Evolutionary conservation across 2,113 vertebrate genomes (phyloP).

Genomic region (Tichodroma muraria): DNA sequence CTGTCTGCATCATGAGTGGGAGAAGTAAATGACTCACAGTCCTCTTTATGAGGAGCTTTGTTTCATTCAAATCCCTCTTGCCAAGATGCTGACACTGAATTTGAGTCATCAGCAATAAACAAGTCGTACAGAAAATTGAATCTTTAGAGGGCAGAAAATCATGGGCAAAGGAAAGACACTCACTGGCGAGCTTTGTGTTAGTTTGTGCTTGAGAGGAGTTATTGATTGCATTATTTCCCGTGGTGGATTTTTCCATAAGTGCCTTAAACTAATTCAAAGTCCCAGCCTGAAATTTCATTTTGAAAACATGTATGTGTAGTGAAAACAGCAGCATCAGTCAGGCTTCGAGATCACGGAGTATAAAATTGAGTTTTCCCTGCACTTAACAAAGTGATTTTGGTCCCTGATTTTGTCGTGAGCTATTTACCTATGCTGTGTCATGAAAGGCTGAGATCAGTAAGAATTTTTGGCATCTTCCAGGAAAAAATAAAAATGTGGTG

Average conservation of each 20-base stretch:
- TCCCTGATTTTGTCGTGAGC: neutral
- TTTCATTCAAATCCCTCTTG: conserved; percentile 68
- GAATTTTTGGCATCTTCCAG: neutral
- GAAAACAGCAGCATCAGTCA: neutral
- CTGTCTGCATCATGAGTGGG: conserved; percentile 64
- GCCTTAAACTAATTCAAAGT: conserved; percentile 5
- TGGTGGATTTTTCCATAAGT: neutral
- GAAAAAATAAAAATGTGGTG: neutral
- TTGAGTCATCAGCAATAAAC: conserved; percentile 70
- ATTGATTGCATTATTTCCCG: neutral
- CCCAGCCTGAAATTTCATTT: neutral
- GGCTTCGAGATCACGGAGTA: neutral
- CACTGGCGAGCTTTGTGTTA: neutral
- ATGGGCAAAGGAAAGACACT: conserved; percentile 1
- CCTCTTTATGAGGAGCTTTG: conserved; percentile 63
- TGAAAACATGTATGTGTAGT: neutral
- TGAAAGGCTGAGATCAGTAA: neutral
- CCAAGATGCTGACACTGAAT: conserved; percentile 67
- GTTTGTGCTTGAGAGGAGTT: neutral
- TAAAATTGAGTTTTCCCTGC: neutral
- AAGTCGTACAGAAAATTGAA: conserved; percentile 57
- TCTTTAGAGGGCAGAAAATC: conserved; percentile 57
- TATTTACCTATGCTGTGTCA: neutral
- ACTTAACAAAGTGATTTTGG: neutral
- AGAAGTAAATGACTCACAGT: conserved; percentile 67